A percentile compares a stretch with the other conserved stretches of the same genome.
Evolutionary conservation across 2,888 invertebrate species (phyloP).

Genomic region (Cephus spinipes): DNA sequence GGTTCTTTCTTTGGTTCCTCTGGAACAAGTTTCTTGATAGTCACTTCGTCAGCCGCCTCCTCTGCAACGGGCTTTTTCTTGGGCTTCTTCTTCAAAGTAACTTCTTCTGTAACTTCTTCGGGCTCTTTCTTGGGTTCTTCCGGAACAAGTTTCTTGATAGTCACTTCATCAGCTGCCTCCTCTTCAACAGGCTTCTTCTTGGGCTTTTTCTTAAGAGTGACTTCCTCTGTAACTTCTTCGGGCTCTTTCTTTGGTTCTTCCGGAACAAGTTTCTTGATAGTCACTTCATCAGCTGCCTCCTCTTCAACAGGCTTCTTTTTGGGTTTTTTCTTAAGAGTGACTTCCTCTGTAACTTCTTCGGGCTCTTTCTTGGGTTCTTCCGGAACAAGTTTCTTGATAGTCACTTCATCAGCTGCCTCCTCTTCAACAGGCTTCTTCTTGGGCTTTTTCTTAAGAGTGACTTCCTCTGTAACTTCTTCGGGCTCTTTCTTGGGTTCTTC

Average conservation of each 20-base stretch:
- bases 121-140: constrained; percentile 44
- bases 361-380: constrained; percentile 37
- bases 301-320: constrained; percentile 38
- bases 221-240: constrained; percentile 43
- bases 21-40: no score
- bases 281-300: constrained; percentile 59
- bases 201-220: constrained; percentile 46
- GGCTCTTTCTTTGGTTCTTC: constrained; percentile 44
- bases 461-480: no score
- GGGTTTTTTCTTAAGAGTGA: constrained; percentile 37
- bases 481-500: no score
- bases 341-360: constrained; percentile 44
- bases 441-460: constrained; percentile 38
- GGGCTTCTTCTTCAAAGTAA: constrained; percentile 46
- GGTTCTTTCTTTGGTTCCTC: no score
- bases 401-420: constrained; percentile 63
- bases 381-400: constrained; percentile 43
- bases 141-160: constrained; percentile 54
- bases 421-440: constrained; percentile 38
- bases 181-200: constrained; percentile 43
- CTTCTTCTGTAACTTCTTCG: constrained; percentile 43
- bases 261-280: constrained; percentile 54
- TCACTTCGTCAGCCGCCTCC: constrained; percentile 27
- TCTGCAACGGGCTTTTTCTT: constrained; percentile 40
- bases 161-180: constrained; percentile 65